phyloP scores from a whole-genome alignment of 1,140 invertebrate species.

The Planococcus citri region DNA sequence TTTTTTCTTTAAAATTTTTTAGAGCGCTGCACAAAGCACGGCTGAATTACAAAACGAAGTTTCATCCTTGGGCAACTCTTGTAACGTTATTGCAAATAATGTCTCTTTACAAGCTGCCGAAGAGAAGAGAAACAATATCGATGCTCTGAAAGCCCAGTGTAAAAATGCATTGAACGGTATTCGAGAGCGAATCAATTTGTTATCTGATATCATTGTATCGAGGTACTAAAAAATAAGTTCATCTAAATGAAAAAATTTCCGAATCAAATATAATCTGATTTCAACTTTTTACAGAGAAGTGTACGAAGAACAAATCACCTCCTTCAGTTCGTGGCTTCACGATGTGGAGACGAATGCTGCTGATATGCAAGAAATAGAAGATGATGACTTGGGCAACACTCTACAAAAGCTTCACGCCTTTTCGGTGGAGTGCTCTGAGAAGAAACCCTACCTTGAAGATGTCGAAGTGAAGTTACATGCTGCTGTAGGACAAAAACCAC shows the following conservation, averaged over 20 bases:
- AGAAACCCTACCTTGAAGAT: conserved; percentile 53
- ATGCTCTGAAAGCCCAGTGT: neutral
- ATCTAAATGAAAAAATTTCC: neutral
- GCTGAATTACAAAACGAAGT: neutral
- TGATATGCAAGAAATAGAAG: conserved; percentile 45
- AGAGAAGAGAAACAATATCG: neutral
- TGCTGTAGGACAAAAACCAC: conserved; percentile 47
- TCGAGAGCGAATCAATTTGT: conserved; percentile 2
- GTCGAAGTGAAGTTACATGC: conserved; percentile 73
- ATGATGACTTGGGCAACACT: conserved; percentile 46
- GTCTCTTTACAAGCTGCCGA: neutral
- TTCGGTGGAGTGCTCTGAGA: conserved; percentile 67
- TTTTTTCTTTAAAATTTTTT: conserved; percentile 1
- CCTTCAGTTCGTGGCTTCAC: conserved; percentile 74
- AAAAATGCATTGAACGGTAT: neutral
- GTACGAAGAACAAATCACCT: conserved; percentile 63
- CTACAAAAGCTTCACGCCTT: conserved; percentile 65
- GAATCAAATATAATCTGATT: neutral
- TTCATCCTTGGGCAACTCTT: neutral
- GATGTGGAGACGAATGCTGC: conserved; percentile 56
- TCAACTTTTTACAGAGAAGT: conserved; percentile 47
- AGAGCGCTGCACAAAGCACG: conserved; percentile 1
- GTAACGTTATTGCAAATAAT: neutral
- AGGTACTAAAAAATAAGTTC: neutral
- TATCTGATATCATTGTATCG: neutral